Conservation (phyloP, 1,140 invertebrate species). For the Doryteuthis pealeii region DNA sequence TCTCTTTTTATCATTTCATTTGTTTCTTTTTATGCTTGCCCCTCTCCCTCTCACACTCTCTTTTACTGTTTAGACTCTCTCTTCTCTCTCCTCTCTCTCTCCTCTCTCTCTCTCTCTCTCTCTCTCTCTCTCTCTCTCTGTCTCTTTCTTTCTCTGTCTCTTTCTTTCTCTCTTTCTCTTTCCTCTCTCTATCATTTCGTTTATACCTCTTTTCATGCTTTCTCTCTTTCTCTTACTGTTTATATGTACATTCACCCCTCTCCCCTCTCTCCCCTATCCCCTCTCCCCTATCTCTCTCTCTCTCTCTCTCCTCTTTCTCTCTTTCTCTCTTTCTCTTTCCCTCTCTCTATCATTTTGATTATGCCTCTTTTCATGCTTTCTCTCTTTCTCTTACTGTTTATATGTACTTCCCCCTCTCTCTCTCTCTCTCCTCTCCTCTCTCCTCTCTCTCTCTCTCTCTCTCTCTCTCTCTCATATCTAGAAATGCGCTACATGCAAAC, state of each 20-base stretch:
- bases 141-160: not conserved
- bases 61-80: not conserved
- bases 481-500: slow-evolving; percentile 17
- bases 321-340: slow-evolving; percentile 20
- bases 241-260: not conserved
- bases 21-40: not conserved
- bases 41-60: not conserved
- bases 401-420: slow-evolving; percentile 5
- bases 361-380: slow-evolving; percentile 21
- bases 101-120: not conserved
- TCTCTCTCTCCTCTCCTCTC: slow-evolving; percentile 12
- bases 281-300: too few relatives aligned
- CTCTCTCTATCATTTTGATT: too few relatives aligned
- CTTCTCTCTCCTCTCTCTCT: not conserved
- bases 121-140: not conserved
- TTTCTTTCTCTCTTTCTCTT: slow-evolving; percentile 7
- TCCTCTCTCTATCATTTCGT: not conserved
- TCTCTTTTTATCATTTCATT: not conserved
- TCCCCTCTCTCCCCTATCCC: too few relatives aligned
- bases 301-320: slow-evolving; percentile 20
- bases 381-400: slow-evolving; percentile 1
- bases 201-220: not conserved
- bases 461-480: slow-evolving; percentile 15
- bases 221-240: slow-evolving; percentile 10
- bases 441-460: slow-evolving; percentile 21